phyloP scores from a whole-genome alignment of 2,888 invertebrate genomes.

The Chymomyza caudatula region DNA sequence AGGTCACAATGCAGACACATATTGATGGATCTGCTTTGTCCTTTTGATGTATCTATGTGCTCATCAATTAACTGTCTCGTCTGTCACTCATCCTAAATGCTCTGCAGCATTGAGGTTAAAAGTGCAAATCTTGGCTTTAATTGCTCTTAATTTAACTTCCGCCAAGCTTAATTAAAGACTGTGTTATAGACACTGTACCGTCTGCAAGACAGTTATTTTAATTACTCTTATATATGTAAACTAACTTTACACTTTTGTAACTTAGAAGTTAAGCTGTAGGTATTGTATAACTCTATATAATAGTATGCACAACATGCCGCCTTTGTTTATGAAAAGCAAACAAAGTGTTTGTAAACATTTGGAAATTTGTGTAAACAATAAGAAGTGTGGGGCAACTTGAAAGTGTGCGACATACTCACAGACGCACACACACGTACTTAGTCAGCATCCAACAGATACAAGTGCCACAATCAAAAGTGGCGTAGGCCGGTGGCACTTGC shows the following conservation, averaged over 20 bases:
- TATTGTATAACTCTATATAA: not conserved
- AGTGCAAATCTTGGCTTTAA: constrained; percentile 56
- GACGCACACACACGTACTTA: not conserved
- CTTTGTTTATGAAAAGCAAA: constrained; percentile 33
- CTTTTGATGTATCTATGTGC: not conserved
- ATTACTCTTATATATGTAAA: not conserved
- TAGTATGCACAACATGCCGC: constrained; percentile 30
- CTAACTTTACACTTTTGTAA: not conserved
- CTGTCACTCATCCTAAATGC: constrained; percentile 3
- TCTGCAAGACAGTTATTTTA: not conserved
- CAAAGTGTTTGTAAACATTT: constrained; percentile 43
- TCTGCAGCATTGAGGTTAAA: constrained; percentile 24
- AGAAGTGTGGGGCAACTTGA: constrained; percentile 25
- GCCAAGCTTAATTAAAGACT: constrained; percentile 51
- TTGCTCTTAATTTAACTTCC: constrained; percentile 68
- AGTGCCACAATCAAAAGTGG: constrained; percentile 19
- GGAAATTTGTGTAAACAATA: constrained; percentile 33
- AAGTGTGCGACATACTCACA: constrained; percentile 29
- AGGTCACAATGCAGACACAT: not conserved
- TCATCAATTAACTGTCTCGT: constrained; percentile 4
- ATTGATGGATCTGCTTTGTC: not conserved
- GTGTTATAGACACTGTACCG: not conserved
- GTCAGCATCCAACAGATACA: constrained; percentile 7
- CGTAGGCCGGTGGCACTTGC: constrained; percentile 48
- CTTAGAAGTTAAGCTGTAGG: not conserved